These are phyloP conservation scores for Polypterus bichir DNA, from an alignment of 2,113 vertebrate genomes.

Conservation along the genomic window DNA sequence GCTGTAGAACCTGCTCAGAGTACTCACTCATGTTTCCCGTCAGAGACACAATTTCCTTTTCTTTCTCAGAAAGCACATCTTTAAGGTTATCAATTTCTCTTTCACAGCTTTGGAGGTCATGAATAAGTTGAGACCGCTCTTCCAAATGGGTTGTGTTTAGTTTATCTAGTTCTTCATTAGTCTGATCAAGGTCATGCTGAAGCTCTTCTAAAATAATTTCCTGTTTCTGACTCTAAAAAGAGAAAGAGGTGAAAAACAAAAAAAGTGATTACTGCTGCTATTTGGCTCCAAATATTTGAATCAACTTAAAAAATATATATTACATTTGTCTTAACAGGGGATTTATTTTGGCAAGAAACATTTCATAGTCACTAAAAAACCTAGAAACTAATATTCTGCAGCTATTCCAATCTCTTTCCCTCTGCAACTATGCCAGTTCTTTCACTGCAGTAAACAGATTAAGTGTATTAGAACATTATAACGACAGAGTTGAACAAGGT, in stretches of 20 bases:
- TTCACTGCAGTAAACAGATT: no score
- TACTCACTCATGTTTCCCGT: slow-evolving; percentile 53
- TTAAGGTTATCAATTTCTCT: slow-evolving; percentile 69
- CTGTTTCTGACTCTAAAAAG: slow-evolving; percentile 55
- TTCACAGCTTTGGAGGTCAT: slow-evolving; percentile 74
- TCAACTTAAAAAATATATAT: accelerated
- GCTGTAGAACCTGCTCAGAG: slow-evolving; percentile 50
- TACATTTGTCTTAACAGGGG: neutral
- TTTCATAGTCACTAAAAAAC: no score
- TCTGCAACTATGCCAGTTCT: no score
- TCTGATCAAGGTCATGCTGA: slow-evolving; percentile 68
- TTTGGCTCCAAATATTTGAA: neutral
- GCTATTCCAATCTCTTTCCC: no score
- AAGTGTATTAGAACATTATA: no score
- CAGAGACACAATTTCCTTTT: slow-evolving; percentile 57
- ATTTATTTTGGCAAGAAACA: no score
- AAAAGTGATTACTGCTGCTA: neutral
- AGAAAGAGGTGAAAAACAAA: slow-evolving; percentile 19
- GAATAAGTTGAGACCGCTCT: slow-evolving; percentile 71
- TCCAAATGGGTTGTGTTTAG: slow-evolving; percentile 66
- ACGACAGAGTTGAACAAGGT: no score
- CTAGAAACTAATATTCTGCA: no score
- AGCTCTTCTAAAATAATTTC: slow-evolving; percentile 51
- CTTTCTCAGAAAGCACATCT: slow-evolving; percentile 60
- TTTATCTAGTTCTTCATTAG: slow-evolving; percentile 75